Evolutionary conservation across 2,888 invertebrate species (phyloP).

Genomic region (Cephus sareptanus): DNA sequence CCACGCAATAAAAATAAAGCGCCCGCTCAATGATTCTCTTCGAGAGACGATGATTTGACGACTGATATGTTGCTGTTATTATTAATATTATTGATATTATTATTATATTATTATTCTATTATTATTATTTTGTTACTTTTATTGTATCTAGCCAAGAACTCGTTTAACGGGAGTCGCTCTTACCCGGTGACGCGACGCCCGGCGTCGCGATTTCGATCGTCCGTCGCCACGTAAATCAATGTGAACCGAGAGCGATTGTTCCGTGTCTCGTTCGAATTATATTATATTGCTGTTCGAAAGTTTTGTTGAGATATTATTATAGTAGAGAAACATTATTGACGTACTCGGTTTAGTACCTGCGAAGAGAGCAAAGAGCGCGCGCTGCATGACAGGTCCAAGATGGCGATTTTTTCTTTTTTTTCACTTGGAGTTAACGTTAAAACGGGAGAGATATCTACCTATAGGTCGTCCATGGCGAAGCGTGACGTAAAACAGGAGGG

Average conservation of each 20-base stretch:
- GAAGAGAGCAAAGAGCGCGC: slow-evolving; percentile 43
- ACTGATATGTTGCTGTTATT: slow-evolving; percentile 28
- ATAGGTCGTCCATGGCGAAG: background rate
- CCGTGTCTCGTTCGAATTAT: background rate
- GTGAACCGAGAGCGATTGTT: background rate
- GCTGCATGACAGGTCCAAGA: slow-evolving; percentile 31
- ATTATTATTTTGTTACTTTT: slow-evolving; percentile 1
- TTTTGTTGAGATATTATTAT: slow-evolving; percentile 57
- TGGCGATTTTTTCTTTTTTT: background rate
- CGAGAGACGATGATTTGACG: slow-evolving; percentile 22
- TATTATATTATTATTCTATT: background rate
- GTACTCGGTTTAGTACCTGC: slow-evolving; percentile 49
- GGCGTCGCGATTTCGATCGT: background rate
- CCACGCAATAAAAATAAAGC: background rate
- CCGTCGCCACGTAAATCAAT: background rate
- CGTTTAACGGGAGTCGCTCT: background rate
- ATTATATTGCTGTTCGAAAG: slow-evolving; percentile 56
- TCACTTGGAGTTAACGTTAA: background rate
- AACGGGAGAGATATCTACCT: background rate
- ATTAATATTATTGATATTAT: slow-evolving; percentile 10
- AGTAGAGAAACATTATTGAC: slow-evolving; percentile 50
- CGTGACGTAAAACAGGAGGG: background rate
- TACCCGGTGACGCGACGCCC: background rate
- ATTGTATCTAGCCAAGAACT: background rate
- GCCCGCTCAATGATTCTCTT: background rate